Conservation (phyloP, 2,888 invertebrate species). For the Timema cristinae region DNA sequence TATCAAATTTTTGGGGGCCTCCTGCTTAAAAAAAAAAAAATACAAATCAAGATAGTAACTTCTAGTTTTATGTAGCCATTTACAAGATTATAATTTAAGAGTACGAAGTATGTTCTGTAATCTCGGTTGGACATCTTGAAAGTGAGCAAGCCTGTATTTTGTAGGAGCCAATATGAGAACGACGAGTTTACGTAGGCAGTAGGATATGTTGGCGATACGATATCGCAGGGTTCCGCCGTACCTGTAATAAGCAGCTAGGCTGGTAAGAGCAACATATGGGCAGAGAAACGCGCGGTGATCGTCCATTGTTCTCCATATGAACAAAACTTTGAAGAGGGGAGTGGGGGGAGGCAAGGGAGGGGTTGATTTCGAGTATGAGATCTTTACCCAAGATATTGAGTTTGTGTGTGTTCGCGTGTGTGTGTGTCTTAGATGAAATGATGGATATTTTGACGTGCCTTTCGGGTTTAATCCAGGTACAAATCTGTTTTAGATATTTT, state of each 20-base stretch:
- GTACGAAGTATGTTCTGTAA: slow-evolving; percentile 14
- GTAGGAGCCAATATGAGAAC: slow-evolving; percentile 10
- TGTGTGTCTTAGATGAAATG: slow-evolving; percentile 7
- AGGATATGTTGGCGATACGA: neutral
- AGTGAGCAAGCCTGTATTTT: neutral
- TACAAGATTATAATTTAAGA: slow-evolving; percentile 11
- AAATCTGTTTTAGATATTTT: too few relatives aligned
- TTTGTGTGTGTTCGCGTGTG: neutral
- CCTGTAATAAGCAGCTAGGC: slow-evolving; percentile 19
- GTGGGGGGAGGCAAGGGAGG: neutral
- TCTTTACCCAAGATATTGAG: neutral
- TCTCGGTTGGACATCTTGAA: slow-evolving; percentile 11
- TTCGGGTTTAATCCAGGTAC: neutral
- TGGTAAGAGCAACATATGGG: neutral
- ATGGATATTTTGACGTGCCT: slow-evolving; percentile 22
- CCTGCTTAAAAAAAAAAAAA: neutral
- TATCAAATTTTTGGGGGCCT: neutral
- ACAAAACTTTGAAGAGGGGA: neutral
- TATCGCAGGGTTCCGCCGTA: neutral
- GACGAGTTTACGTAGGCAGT: neutral
- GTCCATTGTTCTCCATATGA: slow-evolving; percentile 20
- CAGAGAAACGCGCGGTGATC: slow-evolving; percentile 7
- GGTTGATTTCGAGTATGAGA: neutral
- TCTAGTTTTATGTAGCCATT: slow-evolving; percentile 7
- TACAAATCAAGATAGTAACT: slow-evolving; percentile 10